phyloP scores from a whole-genome alignment of 1,140 invertebrate species.

The Caenorhabditis elegans region DNA sequence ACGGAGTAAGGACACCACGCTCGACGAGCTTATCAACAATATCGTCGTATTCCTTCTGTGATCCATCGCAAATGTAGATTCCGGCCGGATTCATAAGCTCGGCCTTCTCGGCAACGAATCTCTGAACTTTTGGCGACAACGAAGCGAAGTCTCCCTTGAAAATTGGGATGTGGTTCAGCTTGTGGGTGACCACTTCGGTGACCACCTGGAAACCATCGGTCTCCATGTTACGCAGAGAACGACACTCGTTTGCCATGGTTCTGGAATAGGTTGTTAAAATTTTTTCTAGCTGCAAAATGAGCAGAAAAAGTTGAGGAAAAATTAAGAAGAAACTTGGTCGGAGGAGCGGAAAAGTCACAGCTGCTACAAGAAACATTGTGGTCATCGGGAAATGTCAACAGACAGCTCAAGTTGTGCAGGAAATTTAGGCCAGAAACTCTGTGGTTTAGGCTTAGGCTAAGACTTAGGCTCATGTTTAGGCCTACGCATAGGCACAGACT shows the following conservation, averaged over 20 bases:
- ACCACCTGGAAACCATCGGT: slow-evolving; percentile 63
- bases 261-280: neutral
- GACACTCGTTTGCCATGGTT: neutral
- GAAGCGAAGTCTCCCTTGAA: slow-evolving; percentile 61
- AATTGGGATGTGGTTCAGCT: slow-evolving; percentile 58
- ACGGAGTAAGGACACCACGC: slow-evolving; percentile 57
- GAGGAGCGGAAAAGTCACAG: no score
- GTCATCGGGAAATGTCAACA: no score
- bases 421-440: no score
- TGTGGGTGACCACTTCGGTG: slow-evolving; percentile 58
- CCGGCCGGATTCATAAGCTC: slow-evolving; percentile 63
- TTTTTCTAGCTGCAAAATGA: no score
- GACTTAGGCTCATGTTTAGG: no score
- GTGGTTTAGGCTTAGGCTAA: no score
- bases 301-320: neutral
- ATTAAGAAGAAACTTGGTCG: no score
- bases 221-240: slow-evolving; percentile 39
- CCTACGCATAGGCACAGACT: no score
- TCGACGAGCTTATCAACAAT: slow-evolving; percentile 64
- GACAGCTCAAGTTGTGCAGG: no score
- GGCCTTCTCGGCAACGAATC: slow-evolving; percentile 62
- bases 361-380: no score
- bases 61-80: slow-evolving; percentile 67
- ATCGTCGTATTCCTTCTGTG: slow-evolving; percentile 66
- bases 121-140: slow-evolving; percentile 59